Percentiles rank a stretch among this genome's conserved stretches.
phyloP scores from a whole-genome alignment of 2,888 invertebrate species.

The Embidobia sp. region DNA sequence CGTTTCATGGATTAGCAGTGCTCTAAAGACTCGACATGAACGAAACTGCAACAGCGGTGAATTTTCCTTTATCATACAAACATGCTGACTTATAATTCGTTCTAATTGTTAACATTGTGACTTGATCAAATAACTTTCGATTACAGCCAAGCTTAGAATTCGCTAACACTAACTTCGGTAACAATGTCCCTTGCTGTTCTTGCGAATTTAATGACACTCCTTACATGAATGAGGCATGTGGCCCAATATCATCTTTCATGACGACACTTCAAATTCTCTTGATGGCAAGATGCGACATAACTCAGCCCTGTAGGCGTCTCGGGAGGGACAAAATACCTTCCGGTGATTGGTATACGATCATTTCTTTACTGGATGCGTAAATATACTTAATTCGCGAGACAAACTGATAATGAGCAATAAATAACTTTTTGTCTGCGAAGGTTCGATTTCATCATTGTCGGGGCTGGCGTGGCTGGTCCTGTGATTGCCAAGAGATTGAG shows the following conservation, averaged over 20 bases:
- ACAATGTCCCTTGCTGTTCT: constrained; percentile 66
- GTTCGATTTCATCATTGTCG: constrained; percentile 82
- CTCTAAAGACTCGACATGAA: constrained; percentile 15
- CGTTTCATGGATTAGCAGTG: background rate
- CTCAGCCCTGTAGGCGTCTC: constrained; percentile 76
- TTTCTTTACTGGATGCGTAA: too few relatives aligned
- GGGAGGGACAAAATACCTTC: constrained; percentile 73
- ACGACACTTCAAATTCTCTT: constrained; percentile 74
- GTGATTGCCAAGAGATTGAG: constrained; percentile 82
- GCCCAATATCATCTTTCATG: constrained; percentile 74
- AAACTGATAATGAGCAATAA: too few relatives aligned
- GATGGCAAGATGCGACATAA: constrained; percentile 76
- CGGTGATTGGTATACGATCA: constrained; percentile 72
- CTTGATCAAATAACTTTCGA: background rate
- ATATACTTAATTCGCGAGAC: too few relatives aligned
- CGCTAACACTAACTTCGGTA: background rate
- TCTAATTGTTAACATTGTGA: background rate
- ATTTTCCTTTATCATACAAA: constrained; percentile 1
- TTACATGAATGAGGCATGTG: constrained; percentile 74
- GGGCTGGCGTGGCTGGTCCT: constrained; percentile 82
- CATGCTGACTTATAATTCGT: background rate
- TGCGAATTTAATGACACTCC: constrained; percentile 76
- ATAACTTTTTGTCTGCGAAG: constrained; percentile 64
- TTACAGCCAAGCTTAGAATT: constrained; percentile 21
- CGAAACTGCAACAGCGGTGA: constrained; percentile 21